Base-by-base conservation (phyloP, 1,140 invertebrate species). In the Triops cancriformis region DNA sequence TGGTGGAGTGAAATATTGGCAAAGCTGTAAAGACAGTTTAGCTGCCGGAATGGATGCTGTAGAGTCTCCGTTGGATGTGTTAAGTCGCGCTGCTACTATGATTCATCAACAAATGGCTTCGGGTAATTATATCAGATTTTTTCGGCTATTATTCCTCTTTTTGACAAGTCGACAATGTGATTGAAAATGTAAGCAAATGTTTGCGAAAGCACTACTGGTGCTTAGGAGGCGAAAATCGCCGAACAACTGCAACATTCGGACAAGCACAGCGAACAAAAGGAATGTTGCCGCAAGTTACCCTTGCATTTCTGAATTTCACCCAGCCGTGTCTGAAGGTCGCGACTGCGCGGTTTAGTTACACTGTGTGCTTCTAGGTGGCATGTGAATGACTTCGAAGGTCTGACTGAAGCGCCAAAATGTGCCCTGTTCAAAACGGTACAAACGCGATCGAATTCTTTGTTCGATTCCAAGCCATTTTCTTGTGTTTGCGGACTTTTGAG, bases 31-130 rank as follows among this genome's bases (percentile, higher is more conserved):
- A 23, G 10, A 76, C 7, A 43, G 18, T 3, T 41, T 10, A 3
- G 12, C 31, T 77, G 6, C 72, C 28, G 14, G 27, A 45, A 86
- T 86, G 85, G 86, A 85, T 43, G 85, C 83, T 79, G 89, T 92
- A 84, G 94, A 95, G 87, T 92, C 92, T 79, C 91, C 94, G 77
- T 86, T 96, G 83, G 93, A 96, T 83, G 93, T 96, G 81, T 87
- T 96, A 80, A 94, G 93, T 75, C 88, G 93, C 83, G 94, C 93
- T 77, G 94, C 94, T 28, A 94, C 93, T n/a, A 94, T 96, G n/a
- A 78, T 78, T 78, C 77, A 78, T 72, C 72, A 78, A 37, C 77
- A 78, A 74, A 78, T 26, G 72, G 43, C 73, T 31, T 41, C 72
- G 42, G 45, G 12, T 42, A 74, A 77, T 26, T 12, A 64, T 27